phyloP scores from a whole-genome alignment of 2,113 vertebrate species.

The Promerops cafer region DNA sequence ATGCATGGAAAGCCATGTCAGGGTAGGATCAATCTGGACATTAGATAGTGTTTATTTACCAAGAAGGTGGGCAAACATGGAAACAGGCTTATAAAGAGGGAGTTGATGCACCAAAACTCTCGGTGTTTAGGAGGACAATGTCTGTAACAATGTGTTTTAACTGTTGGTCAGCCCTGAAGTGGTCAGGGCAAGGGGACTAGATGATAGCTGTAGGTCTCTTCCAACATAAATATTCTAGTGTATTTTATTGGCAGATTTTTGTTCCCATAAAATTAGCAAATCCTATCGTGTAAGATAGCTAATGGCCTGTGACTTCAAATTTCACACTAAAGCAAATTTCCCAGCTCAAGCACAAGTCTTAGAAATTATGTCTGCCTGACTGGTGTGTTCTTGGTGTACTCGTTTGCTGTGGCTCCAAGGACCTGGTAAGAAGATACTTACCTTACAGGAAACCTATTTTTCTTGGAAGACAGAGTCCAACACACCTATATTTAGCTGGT shows the following conservation, averaged over 20 bases:
- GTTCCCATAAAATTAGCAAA: not conserved
- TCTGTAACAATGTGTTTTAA: not conserved
- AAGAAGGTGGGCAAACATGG: not conserved
- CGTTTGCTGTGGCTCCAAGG: accelerated
- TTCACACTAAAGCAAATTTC: not conserved
- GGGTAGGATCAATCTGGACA: not conserved
- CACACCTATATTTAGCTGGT: not conserved
- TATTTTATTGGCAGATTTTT: not conserved
- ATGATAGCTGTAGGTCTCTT: not conserved
- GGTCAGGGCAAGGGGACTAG: not conserved
- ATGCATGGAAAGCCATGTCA: not conserved
- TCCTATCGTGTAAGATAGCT: not conserved
- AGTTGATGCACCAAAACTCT: too few relatives aligned
- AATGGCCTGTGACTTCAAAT: not conserved
- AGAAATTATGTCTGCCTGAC: not conserved
- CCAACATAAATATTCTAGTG: not conserved
- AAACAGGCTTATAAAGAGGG: not conserved
- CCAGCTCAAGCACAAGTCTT: not conserved
- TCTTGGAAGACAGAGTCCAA: not conserved
- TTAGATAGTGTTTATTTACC: not conserved
- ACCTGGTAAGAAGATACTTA: not conserved
- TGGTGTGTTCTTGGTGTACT: not conserved
- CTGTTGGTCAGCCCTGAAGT: not conserved
- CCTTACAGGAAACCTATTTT: not conserved
- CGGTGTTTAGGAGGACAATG: not conserved